Conservation (phyloP, 2,888 invertebrate genomes). For the Xylocampa areola region DNA sequence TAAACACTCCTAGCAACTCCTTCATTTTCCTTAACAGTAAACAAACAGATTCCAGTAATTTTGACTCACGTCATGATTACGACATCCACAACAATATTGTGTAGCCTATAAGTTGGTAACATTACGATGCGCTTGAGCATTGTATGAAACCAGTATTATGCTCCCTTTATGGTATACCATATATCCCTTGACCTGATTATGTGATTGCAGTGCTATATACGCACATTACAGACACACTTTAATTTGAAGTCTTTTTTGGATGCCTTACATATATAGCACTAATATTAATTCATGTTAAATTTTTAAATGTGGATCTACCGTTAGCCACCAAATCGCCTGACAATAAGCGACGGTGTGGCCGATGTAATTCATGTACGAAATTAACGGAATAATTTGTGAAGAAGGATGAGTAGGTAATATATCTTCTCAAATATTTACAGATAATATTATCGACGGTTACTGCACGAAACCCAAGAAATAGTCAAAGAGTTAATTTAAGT, state of each 20-base stretch:
- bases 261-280: no score
- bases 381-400: neutral
- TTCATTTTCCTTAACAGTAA: constrained; percentile 4
- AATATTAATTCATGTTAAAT: no score
- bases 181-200: constrained; percentile 59
- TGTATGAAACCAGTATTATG: constrained; percentile 46
- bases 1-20: neutral
- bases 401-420: no score
- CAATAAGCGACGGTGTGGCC: no score
- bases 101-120: constrained; percentile 30
- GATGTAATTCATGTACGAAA: neutral
- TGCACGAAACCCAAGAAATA: no score
- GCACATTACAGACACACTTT: constrained; percentile 4
- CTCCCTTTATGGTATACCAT: constrained; percentile 56
- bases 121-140: constrained; percentile 47
- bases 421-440: no score
- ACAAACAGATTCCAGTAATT: constrained; percentile 34
- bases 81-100: constrained; percentile 32
- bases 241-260: no score
- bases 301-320: no score
- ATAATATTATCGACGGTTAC: no score
- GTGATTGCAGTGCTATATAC: constrained; percentile 12
- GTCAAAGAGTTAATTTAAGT: no score
- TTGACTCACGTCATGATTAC: constrained; percentile 42
- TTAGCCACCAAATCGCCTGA: no score